Conservation (phyloP, 2,797 vertebrate genomes). For the Erethizon dorsatum region DNA sequence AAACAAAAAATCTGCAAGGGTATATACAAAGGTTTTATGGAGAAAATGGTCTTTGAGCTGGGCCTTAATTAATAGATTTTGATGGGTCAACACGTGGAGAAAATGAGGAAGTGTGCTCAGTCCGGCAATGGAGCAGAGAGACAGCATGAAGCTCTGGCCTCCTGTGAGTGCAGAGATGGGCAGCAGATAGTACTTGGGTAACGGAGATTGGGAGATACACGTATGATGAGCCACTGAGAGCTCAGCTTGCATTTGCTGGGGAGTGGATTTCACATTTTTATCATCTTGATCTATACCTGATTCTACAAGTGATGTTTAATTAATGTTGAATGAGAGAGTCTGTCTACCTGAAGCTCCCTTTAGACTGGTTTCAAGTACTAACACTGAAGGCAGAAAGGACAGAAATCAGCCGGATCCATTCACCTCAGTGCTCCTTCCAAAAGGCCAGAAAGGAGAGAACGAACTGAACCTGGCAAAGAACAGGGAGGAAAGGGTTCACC, state of each 20-base stretch:
- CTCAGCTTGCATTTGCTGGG: not conserved
- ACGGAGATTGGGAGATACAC: fast-evolving
- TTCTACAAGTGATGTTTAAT: not conserved
- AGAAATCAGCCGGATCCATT: not conserved
- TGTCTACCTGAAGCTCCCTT: not conserved
- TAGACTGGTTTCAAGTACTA: not conserved
- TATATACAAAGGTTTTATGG: not conserved
- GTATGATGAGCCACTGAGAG: not conserved
- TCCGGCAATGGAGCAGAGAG: not conserved
- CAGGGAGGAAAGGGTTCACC: not conserved
- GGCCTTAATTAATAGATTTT: not conserved
- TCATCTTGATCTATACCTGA: not conserved
- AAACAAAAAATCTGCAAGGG: not conserved
- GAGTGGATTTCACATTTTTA: not conserved
- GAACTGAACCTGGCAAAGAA: too few relatives aligned
- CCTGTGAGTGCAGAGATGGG: not conserved
- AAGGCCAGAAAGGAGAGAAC: not conserved
- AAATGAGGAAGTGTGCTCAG: not conserved
- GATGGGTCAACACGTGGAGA: not conserved
- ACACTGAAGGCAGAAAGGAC: not conserved
- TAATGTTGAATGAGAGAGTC: not conserved
- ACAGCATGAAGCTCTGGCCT: not conserved
- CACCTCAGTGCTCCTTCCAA: not conserved
- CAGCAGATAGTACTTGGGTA: fast-evolving
- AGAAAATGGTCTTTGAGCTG: not conserved